Evolutionary conservation across 1,140 invertebrate genomes (phyloP), one percentile per base, ranked within the genome.

Genomic region (Brachionus angularis): DNA sequence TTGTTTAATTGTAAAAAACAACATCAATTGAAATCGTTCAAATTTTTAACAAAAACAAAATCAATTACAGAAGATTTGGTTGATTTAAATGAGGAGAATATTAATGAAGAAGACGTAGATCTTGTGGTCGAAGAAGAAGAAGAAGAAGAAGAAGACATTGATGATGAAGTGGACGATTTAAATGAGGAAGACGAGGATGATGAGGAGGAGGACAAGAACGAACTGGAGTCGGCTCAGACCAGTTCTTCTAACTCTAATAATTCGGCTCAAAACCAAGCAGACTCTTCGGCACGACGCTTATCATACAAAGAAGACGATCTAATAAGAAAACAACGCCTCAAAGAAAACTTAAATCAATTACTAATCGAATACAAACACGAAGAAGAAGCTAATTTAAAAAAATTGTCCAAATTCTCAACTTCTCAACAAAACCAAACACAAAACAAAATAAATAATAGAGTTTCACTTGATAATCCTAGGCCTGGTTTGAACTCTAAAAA

Each of bases 281-380:
- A 58, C 7, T 21, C 21, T 10, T 58, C 53, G 1, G 23, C 21
- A 14, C 16, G 53, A 1, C 33, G 53, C 7, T 58, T 58, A 23
- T 58, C 62, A 14, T 46, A 46, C 42, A 67, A 67, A 47, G 62
- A 67, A 47, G 62, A 67, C 47, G 62, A 67, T 31, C 31, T 67
- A 16, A 34, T 67, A 18, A 39, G 62, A 18, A 67, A 67, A 23
- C 62, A 67, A 21, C 27, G 62, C 3, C 42, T 67, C 1, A 67
- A 67, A 36, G 62, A 67, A 34, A 67, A 67, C 21, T 21, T 67
- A 18, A 67, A 67, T 36, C 62, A 67, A 36, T 31, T 67, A 29
- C 27, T 67, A 5, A 67, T 67, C 42, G 62, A 67, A 34, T 67
- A 67, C 42, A 46, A 67, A 23, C 62, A 67, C 42, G 62, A 67